Base-by-base conservation (phyloP, 2,888 invertebrate species). In the Drosophila borealis region DNA sequence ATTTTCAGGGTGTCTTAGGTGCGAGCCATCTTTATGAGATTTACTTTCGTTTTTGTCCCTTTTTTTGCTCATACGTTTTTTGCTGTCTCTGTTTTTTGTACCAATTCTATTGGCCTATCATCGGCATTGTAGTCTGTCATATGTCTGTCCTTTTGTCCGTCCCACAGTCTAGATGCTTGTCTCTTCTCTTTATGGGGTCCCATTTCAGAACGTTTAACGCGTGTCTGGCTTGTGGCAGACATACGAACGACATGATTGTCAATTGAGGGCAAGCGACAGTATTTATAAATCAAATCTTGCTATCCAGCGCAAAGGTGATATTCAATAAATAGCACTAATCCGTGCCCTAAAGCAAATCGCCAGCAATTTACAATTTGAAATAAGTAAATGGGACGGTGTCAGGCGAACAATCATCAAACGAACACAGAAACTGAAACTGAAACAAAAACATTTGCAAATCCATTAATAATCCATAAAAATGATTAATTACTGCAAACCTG, bases 381-480 rank as follows among this genome's bases (percentile, higher is more conserved):
- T 78, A 60, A 49, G 70, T 59, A 70, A 71, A 71, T 78, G 51
- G 71, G 70, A 46, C 66, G 41, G 51, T 9, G 34, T n/a, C 54
- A 25, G 59, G 19, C 33, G 5, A 21, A 49, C 48, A 71, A 41
- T n/a, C 54, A 59, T 36, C 42, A 36, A 51, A 48, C 44, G n/a
- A 14, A 13, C 34, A 51, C 21, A 13, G 45, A 14, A 45, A 50
- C 25, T 34, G 6, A 21, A 44, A 53, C 65, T 62, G 48, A 48
- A 65, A 62, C 60, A 61, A 42, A 51, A 56, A 46, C 60, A 57
- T 49, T 39, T 42, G 60, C 57, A 82, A 88, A 85, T 79, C 81
- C 81, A 88, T 88, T 87, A 84, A 89, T 88, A 90, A 87, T 86
- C 78, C 81, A 82, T 82, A 77, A 80, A 81, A 88, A 80, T 90